phyloP scores from a whole-genome alignment of 2,113 vertebrate species.

The Parus major region DNA sequence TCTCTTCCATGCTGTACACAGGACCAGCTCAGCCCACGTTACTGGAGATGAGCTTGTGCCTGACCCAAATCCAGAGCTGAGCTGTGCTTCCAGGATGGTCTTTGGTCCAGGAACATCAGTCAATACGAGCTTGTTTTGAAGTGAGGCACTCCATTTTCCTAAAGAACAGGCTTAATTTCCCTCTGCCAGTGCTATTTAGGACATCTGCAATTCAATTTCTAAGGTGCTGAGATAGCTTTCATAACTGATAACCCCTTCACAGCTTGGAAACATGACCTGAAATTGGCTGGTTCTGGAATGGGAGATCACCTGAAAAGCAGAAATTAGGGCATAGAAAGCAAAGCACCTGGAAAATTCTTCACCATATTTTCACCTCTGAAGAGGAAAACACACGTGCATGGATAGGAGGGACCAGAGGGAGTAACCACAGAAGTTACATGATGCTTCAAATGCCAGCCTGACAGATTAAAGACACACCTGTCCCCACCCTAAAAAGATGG shows the following conservation, averaged over 20 bases:
- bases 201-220: not conserved
- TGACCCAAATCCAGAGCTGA: not conserved
- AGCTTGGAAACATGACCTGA: not conserved
- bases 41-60: not conserved
- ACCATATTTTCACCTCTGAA: not conserved
- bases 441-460: not conserved
- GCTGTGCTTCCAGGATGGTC: not conserved
- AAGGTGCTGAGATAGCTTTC: not conserved
- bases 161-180: not conserved
- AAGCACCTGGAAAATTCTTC: not conserved
- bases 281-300: not conserved
- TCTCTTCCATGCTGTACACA: not conserved
- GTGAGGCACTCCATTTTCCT: not conserved
- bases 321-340: not conserved
- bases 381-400: accelerated
- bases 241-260: not conserved
- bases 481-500: not conserved
- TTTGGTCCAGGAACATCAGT: not conserved
- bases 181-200: not conserved
- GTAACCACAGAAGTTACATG: not conserved
- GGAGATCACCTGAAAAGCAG: not conserved
- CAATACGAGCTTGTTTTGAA: not conserved
- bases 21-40: not conserved
- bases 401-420: not conserved
- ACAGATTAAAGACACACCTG: not conserved